Base-by-base conservation (phyloP, 2,888 invertebrate genomes). In the Ecliptopera silaceata region DNA sequence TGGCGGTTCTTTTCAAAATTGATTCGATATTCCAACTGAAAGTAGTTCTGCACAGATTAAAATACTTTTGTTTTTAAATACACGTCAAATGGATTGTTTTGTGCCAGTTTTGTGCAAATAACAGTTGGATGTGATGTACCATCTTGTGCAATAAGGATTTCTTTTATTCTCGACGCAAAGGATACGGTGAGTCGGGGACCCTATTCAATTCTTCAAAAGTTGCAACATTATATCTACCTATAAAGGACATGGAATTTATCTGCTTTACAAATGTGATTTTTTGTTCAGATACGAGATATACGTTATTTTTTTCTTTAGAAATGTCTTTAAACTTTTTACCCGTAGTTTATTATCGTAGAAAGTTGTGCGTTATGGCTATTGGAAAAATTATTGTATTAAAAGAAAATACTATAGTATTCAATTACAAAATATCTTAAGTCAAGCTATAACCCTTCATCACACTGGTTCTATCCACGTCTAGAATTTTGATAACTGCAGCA, bases 111-210 rank as follows among this genome's bases (percentile, higher is more conserved):
- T 59, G 55, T 75, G 74, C 59, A 72, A 72, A 77, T 77, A 79
- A 76, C 74, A 75, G 78, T 84, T 81, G 80, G 77, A 79, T 74
- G 69, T 75, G 79, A 66, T 71, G 69, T 77, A 77, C 76, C 71
- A 68, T 59, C 63, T 70, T 84, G 87, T 86, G 84, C 79, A 80
- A 77, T 81, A 80, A 80, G 86, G 84, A 85, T 86, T 83, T 79
- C 77, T 75, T 80, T 77, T 77, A 69, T 79, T 78, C 70, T 66
- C 69, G 68, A 64, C 68, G 71, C 77, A 71, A 71, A 78, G 75
- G 76, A 77, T 73, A 74, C 75, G 88, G 88, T 88, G 73, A 88
- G 88, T 84, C 70, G 73, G 65, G 72, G 71, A 72, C 69, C 75
- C 75, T 65, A 66, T 77, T 70, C 68, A 72, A 72, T 71, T 62